Evolutionary conservation across 2,113 vertebrate species (phyloP), one percentile per base, ranked within the genome.

Genomic region (Zosterops hypoxanthus): DNA sequence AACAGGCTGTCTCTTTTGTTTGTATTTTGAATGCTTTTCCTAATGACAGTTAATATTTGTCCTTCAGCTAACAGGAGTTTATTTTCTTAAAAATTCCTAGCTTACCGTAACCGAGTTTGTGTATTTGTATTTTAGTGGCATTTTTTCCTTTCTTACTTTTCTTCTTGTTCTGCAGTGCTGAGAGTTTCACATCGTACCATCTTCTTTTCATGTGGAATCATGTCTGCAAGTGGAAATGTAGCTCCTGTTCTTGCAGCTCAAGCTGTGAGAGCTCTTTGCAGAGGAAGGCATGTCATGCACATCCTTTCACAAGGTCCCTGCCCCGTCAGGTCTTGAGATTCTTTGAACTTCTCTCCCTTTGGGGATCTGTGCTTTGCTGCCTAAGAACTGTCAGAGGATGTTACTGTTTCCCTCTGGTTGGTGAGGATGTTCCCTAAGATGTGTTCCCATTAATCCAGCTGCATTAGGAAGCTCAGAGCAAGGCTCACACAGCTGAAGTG

Each of bases 271-370:
- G 46, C 82, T 86, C 83, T 80, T 60, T 85, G 86, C 85, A 88
- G 79, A 70, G 90, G 46, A 88, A 90, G 60, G 65, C 82, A 70
- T 42, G 72, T 81, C 90, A 66, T 17, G 64, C 84, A 21, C 64
- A 83, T 77, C 16, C 76, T 88, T 84, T 80, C 24, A 2, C 5
- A 5, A 66, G 69, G 86, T 86, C 80, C 68, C 76, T 92, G 95
- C 86, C 82, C 91, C 82, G 5, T 86, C 86, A 90, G 72, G 64
- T 77, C 82, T 66, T 12, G 68, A 75, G 88, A 86, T 80, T 31
- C 64, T 94, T 90, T 93, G 86, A 92, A 80, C 79, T 81, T 24
- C 79, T 92, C 82, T 93, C 66, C 82, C 82, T 82, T 90, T 88
- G 53, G 92, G 56, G 64, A 88, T 86, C 88, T 70, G 82, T 26